Evolutionary conservation across 1,140 invertebrate genomes (phyloP).

Genomic region (Lordiphosa mommai): DNA sequence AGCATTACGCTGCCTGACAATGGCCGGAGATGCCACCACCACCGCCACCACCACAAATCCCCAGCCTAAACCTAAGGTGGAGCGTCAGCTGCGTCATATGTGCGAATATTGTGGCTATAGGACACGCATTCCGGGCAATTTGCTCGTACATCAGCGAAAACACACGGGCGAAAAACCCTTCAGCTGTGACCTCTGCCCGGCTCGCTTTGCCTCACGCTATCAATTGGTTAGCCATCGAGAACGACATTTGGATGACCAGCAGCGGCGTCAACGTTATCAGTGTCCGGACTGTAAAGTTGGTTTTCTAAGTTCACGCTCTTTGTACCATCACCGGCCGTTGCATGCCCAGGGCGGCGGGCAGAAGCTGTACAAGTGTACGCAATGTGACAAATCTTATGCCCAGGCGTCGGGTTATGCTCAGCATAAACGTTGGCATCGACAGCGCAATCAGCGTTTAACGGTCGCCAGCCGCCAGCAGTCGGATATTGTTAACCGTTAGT

Average conservation of each 20-base stretch:
- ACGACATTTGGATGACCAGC: slow-evolving; percentile 23
- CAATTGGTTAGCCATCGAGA: slow-evolving; percentile 74
- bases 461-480: neutral
- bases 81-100: slow-evolving; percentile 35
- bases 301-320: slow-evolving; percentile 48
- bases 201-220: slow-evolving; percentile 83
- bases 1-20: slow-evolving; percentile 40
- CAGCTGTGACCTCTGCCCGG: slow-evolving; percentile 84
- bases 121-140: slow-evolving; percentile 47
- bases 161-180: slow-evolving; percentile 89
- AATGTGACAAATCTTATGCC: slow-evolving; percentile 62
- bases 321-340: slow-evolving; percentile 86
- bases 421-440: slow-evolving; percentile 61
- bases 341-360: slow-evolving; percentile 85
- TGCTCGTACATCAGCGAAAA: slow-evolving; percentile 83
- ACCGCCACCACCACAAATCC: neutral
- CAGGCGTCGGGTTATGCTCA: slow-evolving; percentile 59
- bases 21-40: slow-evolving; percentile 24
- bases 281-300: slow-evolving; percentile 51
- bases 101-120: slow-evolving; percentile 60
- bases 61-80: neutral
- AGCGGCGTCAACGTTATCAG: slow-evolving; percentile 29
- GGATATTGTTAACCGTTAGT: neutral
- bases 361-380: slow-evolving; percentile 88
- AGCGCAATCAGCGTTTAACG: slow-evolving; percentile 24